Evolutionary conservation across 2,888 invertebrate species (phyloP), one percentile per base, ranked within the genome.

Genomic region (Lycia hirtaria): DNA sequence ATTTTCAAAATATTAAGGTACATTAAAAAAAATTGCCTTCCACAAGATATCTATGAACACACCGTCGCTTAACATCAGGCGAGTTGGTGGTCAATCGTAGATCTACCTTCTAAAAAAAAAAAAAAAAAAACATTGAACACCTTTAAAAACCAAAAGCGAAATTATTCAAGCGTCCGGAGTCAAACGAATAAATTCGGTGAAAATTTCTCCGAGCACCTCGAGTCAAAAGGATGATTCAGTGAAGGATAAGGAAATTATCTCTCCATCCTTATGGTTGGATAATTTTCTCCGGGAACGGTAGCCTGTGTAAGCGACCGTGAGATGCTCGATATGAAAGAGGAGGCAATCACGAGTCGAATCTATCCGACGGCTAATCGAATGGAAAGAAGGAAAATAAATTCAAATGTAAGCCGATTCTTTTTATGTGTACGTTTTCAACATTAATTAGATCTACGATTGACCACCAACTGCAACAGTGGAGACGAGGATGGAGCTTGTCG

Each of bases 251-350:
- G 10, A 35, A 33, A 26, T 35, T 17, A 35, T 47, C 35, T 32
- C 22, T 12, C 35, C 26, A 35, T 15, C 24, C 26, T 28, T 20
- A 28, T 28, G 41, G 41, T 41, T 26, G n/a, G 41, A 41, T 41
- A 41, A 41, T 41, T 41, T 17, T 26, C 2, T 17, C 12, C 10
- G 41, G 28, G 20, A 4, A 26, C 26, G 26, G 10, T 15, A 60
- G 56, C 38, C 53, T 20, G 20, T 40, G 61, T 56, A 56, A 44
- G 40, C 35, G 14, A 4, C 24, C 44, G 44, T 64, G 49, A 56
- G 38, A 33, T 20, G 71, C 69, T 69, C 58, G 55, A 62, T 72
- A 72, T 75, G 71, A 74, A 76, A 75, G 71, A 58, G 70, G 15
- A 33, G 15, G 14, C 14, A 7, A 58, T 65, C 69, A 66, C 56